A percentile compares a stretch with the other conserved stretches of the same genome.
phyloP scores from a whole-genome alignment of 2,888 invertebrate species.

The Myopa testacea region DNA sequence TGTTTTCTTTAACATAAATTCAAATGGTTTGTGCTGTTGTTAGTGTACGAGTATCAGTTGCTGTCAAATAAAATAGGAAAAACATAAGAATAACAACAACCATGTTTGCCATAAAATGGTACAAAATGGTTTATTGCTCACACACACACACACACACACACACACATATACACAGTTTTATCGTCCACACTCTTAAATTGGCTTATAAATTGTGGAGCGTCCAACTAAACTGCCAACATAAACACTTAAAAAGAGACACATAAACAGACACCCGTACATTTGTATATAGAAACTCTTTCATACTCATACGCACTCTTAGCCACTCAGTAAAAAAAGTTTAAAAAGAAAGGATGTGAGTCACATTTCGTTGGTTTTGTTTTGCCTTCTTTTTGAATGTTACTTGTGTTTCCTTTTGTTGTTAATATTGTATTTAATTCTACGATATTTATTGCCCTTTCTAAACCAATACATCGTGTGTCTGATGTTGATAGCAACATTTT shows the following conservation, averaged over 20 bases:
- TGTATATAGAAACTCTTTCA: neutral
- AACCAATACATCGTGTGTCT: no score
- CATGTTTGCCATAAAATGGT: constrained; percentile 3
- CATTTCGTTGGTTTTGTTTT: neutral
- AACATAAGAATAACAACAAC: neutral
- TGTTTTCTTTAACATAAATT: neutral
- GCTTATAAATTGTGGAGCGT: neutral
- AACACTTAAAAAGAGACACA: neutral
- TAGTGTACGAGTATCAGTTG: neutral
- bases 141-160: neutral
- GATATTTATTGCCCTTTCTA: no score
- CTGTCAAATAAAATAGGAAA: neutral
- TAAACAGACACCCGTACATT: neutral
- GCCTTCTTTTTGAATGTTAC: neutral
- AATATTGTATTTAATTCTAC: no score
- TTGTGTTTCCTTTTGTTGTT: neutral
- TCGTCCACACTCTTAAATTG: constrained; percentile 7
- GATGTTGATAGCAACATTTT: no score
- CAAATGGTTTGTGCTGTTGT: neutral
- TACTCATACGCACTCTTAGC: neutral
- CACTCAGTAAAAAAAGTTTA: no score
- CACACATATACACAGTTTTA: no score
- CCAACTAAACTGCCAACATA: neutral
- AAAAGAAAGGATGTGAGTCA: neutral
- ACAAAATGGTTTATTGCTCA: neutral